Conservation (phyloP, 2,888 invertebrate species). For the Drosophila merina region DNA sequence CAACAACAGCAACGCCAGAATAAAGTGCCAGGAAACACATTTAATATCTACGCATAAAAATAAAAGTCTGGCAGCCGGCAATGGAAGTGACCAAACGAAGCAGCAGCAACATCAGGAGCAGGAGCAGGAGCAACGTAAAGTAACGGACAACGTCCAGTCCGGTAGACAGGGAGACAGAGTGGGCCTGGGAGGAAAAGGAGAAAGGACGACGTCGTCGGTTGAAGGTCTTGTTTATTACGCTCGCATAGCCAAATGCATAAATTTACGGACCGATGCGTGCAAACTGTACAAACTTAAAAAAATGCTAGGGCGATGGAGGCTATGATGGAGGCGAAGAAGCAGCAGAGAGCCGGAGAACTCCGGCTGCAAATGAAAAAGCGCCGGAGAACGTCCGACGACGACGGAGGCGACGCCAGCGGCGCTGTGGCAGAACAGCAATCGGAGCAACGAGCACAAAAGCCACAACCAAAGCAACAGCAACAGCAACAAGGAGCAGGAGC, state of each 20-base stretch:
- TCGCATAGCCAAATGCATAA: slow-evolving; percentile 80
- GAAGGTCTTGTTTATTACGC: slow-evolving; percentile 80
- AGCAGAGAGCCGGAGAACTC: slow-evolving; percentile 46
- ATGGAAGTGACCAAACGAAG: slow-evolving; percentile 72
- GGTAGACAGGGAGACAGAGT: slow-evolving; percentile 16
- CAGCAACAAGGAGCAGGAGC: slow-evolving; percentile 6
- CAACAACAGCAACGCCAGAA: slow-evolving; percentile 21
- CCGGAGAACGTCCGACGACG: slow-evolving; percentile 40
- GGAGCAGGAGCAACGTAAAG: slow-evolving; percentile 11
- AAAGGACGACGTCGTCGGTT: slow-evolving; percentile 59
- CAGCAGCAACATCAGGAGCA: slow-evolving; percentile 18
- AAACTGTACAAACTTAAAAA: slow-evolving; percentile 74
- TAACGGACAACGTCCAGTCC: slow-evolving; percentile 31
- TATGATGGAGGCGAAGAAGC: slow-evolving; percentile 43
- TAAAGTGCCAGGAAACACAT: slow-evolving; percentile 80
- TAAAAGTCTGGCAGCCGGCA: slow-evolving; percentile 48
- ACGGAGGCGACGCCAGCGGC: slow-evolving; percentile 21
- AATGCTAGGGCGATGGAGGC: slow-evolving; percentile 38
- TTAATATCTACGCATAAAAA: slow-evolving; percentile 72
- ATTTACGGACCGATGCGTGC: slow-evolving; percentile 80
- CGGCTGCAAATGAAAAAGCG: slow-evolving; percentile 74
- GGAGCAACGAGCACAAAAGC: slow-evolving; percentile 21
- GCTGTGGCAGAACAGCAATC: slow-evolving; percentile 28
- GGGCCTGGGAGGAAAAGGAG: slow-evolving; percentile 19
- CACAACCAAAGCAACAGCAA: slow-evolving; percentile 11